Conservation (phyloP, 2,113 vertebrate species). For the Malurus elegans region DNA sequence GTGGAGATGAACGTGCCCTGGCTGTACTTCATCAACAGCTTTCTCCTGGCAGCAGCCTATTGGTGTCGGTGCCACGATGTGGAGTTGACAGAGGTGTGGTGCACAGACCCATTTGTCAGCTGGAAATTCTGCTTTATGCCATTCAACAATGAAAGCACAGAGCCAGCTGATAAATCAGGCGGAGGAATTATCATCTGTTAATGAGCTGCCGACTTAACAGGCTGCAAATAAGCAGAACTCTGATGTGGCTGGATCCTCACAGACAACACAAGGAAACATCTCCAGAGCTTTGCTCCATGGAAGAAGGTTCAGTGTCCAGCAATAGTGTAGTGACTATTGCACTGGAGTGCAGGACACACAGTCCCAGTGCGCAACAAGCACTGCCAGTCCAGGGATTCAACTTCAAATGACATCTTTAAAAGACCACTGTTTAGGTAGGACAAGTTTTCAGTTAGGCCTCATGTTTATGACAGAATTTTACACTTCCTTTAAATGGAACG, state of each 20-base stretch:
- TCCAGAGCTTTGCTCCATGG: neutral
- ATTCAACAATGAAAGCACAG: constrained; percentile 33
- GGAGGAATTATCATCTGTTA: constrained; percentile 59
- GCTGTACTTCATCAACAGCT: constrained; percentile 87
- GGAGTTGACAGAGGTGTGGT: constrained; percentile 45
- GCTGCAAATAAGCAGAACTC: neutral
- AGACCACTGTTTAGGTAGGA: neutral
- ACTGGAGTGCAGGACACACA: accelerated
- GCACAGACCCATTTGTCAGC: constrained; percentile 80
- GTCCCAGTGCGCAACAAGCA: neutral
- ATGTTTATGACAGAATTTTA: neutral
- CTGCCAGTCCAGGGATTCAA: neutral
- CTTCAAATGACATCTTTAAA: neutral
- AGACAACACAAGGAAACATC: neutral
- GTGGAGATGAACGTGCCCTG: constrained; percentile 84
- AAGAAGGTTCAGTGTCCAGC: too few species aligned
- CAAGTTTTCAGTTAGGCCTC: neutral
- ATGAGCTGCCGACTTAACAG: neutral
- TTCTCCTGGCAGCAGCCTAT: constrained; percentile 74
- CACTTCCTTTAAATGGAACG: neutral
- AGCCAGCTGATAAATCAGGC: constrained; percentile 47
- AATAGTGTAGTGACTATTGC: accelerated
- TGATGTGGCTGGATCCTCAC: accelerated
- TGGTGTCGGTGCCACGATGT: constrained; percentile 67
- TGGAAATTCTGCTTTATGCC: constrained; percentile 82